Percentiles rank a stretch among this genome's conserved stretches.
phyloP scores from a whole-genome alignment of 2,888 invertebrate genomes.

The Clepsis dumicolana region DNA sequence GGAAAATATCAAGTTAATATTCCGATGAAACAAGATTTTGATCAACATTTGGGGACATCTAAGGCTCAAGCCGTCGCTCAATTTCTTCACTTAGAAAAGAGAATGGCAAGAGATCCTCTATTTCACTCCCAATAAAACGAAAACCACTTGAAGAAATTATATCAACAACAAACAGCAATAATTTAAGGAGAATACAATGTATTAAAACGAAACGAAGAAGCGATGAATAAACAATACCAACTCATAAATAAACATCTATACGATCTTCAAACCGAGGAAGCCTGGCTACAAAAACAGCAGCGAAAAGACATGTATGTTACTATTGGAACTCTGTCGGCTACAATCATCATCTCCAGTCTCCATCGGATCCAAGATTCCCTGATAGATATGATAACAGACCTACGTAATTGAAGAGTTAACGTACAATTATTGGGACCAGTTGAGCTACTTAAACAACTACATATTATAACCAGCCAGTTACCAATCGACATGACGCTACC shows the following conservation, averaged over 20 bases:
- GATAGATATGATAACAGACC: constrained; percentile 14
- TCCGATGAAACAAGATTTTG: constrained; percentile 23
- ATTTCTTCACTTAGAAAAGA: constrained; percentile 12
- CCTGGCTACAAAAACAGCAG: background rate
- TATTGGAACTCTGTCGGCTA: background rate
- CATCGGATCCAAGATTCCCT: constrained; percentile 15
- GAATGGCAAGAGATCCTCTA: background rate
- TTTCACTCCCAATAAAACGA: constrained; percentile 3
- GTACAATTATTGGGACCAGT: constrained; percentile 22
- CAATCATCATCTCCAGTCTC: background rate
- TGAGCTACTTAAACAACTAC: constrained; percentile 26
- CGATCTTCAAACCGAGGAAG: background rate
- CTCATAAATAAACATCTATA: constrained; percentile 13
- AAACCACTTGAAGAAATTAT: constrained; percentile 26
- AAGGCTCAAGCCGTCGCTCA: constrained; percentile 26
- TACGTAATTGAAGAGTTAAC: constrained; percentile 32
- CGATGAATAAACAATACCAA: constrained; percentile 26
- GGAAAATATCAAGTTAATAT: constrained; percentile 15
- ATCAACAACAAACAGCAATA: constrained; percentile 38
- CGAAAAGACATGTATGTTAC: background rate
- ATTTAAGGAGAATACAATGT: constrained; percentile 20
- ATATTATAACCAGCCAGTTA: too few species aligned
- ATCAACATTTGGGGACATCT: constrained; percentile 1
- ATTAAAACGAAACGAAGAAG: constrained; percentile 13
- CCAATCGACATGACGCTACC: too few species aligned